Conservation (phyloP, 2,797 vertebrate species). For the Oreochromis grahami region DNA sequence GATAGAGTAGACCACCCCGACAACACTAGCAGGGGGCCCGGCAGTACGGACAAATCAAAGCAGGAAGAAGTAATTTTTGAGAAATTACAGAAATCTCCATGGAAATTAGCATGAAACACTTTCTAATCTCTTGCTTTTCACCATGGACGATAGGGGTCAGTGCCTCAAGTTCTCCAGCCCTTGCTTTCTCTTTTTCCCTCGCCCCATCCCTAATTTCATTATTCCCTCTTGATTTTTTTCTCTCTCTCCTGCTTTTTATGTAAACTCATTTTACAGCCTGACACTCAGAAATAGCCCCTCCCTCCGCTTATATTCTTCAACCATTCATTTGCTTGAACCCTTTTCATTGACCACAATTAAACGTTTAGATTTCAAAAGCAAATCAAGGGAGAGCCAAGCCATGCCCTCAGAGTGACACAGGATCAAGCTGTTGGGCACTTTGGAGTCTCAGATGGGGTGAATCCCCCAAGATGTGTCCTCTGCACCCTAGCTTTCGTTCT, state of each 20-base stretch:
- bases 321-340: slow-evolving; percentile 75
- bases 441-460: slow-evolving; percentile 67
- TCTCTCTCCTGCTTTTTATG: slow-evolving; percentile 64
- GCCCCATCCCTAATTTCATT: slow-evolving; percentile 89
- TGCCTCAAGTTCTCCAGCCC: slow-evolving; percentile 83
- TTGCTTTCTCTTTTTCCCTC: slow-evolving; percentile 65
- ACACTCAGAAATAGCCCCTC: slow-evolving; percentile 62
- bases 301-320: slow-evolving; percentile 67
- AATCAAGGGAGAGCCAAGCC: slow-evolving; percentile 71
- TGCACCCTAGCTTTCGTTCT: slow-evolving; percentile 67
- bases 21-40: slow-evolving; percentile 76
- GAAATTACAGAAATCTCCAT: slow-evolving; percentile 99
- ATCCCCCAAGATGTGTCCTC: slow-evolving; percentile 76
- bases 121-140: slow-evolving; percentile 98
- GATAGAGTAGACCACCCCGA: slow-evolving; percentile 92
- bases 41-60: slow-evolving; percentile 85
- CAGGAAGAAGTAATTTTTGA: slow-evolving; percentile 87
- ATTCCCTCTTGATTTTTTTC: slow-evolving; percentile 81
- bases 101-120: slow-evolving; percentile 99
- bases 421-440: slow-evolving; percentile 78
- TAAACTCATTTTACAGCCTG: slow-evolving; percentile 72
- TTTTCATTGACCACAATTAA: slow-evolving; percentile 80
- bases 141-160: slow-evolving; percentile 92
- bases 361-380: slow-evolving; percentile 80
- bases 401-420: slow-evolving; percentile 74